Percentiles rank a stretch among this genome's conserved stretches.
Evolutionary conservation across 2,888 invertebrate species (phyloP).

Genomic region (Vanessa cardui): DNA sequence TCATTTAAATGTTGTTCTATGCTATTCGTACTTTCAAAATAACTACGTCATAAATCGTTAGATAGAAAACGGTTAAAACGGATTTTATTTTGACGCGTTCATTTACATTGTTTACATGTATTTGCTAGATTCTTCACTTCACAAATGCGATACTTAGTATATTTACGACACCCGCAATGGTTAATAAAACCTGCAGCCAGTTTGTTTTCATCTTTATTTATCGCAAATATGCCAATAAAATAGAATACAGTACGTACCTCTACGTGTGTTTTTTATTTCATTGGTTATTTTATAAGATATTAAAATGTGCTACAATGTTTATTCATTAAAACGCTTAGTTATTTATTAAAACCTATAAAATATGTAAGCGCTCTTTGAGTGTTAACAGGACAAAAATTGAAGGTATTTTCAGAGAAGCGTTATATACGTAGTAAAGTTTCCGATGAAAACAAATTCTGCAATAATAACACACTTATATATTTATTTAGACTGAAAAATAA

Average conservation of each 20-base stretch:
- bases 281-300: background rate
- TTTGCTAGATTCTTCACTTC: background rate
- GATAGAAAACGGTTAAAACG: too few species aligned
- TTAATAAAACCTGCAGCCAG: conserved; percentile 17
- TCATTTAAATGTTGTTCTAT: too few species aligned
- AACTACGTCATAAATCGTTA: too few species aligned
- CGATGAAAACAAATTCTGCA: too few species aligned
- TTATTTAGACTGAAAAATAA: too few species aligned
- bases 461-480: too few species aligned
- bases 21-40: too few species aligned
- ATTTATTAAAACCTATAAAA: background rate
- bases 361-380: too few species aligned
- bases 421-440: too few species aligned
- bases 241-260: background rate
- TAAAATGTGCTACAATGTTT: conserved; percentile 1
- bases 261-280: conserved; percentile 2
- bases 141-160: conserved; percentile 10
- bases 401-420: too few species aligned
- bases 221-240: conserved; percentile 9
- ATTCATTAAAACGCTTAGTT: background rate
- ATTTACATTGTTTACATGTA: background rate
- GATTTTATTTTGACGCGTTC: background rate
- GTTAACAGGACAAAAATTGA: too few species aligned
- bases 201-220: conserved; percentile 20
- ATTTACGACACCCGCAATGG: conserved; percentile 17